Evolutionary conservation across 2,113 vertebrate genomes (phyloP).

Genomic region (Phalacrocorax aristotelis): DNA sequence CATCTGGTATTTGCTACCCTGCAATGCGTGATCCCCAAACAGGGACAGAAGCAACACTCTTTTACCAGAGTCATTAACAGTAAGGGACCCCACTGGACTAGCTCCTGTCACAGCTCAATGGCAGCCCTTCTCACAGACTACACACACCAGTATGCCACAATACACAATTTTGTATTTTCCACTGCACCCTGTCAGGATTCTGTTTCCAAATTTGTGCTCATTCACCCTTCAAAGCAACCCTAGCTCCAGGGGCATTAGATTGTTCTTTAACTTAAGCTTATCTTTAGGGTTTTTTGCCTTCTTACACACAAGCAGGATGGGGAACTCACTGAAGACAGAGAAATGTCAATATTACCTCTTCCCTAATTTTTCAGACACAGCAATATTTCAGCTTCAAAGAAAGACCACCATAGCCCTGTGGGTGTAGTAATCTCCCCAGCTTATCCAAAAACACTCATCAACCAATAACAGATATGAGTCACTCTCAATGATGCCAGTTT

Average conservation of each 20-base stretch:
- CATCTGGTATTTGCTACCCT: not conserved
- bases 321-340: not conserved
- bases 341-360: not conserved
- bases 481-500: not conserved
- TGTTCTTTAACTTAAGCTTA: rapidly evolving
- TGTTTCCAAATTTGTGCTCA: not conserved
- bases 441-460: not conserved
- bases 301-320: not conserved
- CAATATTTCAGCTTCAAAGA: not conserved
- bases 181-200: not conserved
- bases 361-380: not conserved
- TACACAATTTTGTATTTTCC: not conserved
- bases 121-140: not conserved
- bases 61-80: not conserved
- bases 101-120: rapidly evolving
- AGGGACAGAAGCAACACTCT: not conserved
- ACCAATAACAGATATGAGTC: not conserved
- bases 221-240: not conserved
- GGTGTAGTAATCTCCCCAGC: not conserved
- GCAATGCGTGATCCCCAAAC: rapidly evolving
- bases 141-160: not conserved
- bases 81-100: not conserved
- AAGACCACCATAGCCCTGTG: not conserved
- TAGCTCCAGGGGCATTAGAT: not conserved
- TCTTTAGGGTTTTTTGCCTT: not conserved